Evolutionary conservation across 2,113 vertebrate species (phyloP).

Genomic region (Carassius gibelio): DNA sequence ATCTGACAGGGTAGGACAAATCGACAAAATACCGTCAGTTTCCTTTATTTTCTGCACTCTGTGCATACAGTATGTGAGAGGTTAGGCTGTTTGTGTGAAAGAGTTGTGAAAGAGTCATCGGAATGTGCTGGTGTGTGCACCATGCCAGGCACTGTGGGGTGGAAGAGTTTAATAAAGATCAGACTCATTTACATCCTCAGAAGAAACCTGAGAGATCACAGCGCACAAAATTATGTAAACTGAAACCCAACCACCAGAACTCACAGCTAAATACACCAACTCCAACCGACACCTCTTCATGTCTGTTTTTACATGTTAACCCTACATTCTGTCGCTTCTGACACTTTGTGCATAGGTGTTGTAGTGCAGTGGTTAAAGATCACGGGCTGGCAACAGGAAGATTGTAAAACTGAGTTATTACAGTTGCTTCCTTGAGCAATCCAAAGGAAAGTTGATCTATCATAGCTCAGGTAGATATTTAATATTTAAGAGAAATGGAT

Average conservation of each 20-base stretch:
- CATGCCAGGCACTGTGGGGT: not conserved
- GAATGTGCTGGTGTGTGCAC: not conserved
- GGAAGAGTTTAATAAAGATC: constrained; percentile 44
- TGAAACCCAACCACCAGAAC: not conserved
- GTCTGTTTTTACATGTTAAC: not conserved
- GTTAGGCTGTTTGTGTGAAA: constrained; percentile 28
- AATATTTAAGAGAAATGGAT: too few species aligned
- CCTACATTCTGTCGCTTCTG: not conserved
- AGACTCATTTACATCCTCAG: constrained; percentile 42
- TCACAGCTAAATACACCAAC: not conserved
- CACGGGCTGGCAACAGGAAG: not conserved
- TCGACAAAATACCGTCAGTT: not conserved
- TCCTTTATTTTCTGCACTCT: not conserved
- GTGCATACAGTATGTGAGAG: not conserved
- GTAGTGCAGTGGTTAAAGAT: not conserved
- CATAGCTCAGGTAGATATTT: not conserved
- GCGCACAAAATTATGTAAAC: not conserved
- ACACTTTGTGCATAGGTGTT: not conserved
- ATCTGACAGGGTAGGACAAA: too few species aligned
- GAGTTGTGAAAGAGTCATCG: constrained; percentile 16
- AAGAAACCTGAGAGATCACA: constrained; percentile 26
- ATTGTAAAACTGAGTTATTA: not conserved
- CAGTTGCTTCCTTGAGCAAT: not conserved
- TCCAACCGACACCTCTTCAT: not conserved
- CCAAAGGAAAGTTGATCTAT: not conserved